A percentile compares a stretch with the other conserved stretches of the same genome.
Evolutionary conservation across 2,888 invertebrate species (phyloP).

Genomic region (Fragum whitleyi): DNA sequence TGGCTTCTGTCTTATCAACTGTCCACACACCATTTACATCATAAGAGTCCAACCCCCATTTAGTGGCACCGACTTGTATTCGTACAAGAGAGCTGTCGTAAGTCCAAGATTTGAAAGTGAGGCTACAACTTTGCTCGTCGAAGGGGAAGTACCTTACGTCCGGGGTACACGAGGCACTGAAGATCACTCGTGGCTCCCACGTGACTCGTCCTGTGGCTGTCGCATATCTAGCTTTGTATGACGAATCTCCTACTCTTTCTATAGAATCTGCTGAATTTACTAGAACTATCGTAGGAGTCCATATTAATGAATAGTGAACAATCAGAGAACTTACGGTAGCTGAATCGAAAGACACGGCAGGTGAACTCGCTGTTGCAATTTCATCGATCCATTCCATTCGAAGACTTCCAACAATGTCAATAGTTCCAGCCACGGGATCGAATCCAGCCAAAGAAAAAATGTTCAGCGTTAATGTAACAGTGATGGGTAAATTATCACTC

Average conservation of each 20-base stretch:
- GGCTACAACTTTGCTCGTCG: conserved; percentile 54
- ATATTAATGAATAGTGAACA: conserved; percentile 43
- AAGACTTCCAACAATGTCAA: conserved; percentile 54
- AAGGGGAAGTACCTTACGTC: conserved; percentile 60
- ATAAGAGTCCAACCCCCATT: conserved; percentile 46
- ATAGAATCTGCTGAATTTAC: conserved; percentile 55
- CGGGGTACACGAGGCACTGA: conserved; percentile 50
- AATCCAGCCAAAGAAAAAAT: conserved; percentile 46
- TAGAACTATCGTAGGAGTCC: conserved; percentile 57
- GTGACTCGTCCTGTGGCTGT: conserved; percentile 7
- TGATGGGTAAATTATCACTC: conserved; percentile 19
- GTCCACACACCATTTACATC: conserved; percentile 50
- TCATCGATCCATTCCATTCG: conserved; percentile 48
- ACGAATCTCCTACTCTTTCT: conserved; percentile 43
- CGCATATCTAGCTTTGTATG: conserved; percentile 49
- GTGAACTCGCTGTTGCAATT: background rate
- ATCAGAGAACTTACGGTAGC: conserved; percentile 11
- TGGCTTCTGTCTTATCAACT: conserved; percentile 35
- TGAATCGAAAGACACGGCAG: background rate
- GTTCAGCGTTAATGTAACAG: conserved; percentile 32
- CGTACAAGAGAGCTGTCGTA: conserved; percentile 28
- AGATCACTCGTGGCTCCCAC: conserved; percentile 56
- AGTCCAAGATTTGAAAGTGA: conserved; percentile 52
- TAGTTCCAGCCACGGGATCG: conserved; percentile 53
- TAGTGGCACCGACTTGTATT: conserved; percentile 3